Evolutionary conservation across 1,140 invertebrate genomes (phyloP).

Genomic region (Diabrotica undecimpunctata): DNA sequence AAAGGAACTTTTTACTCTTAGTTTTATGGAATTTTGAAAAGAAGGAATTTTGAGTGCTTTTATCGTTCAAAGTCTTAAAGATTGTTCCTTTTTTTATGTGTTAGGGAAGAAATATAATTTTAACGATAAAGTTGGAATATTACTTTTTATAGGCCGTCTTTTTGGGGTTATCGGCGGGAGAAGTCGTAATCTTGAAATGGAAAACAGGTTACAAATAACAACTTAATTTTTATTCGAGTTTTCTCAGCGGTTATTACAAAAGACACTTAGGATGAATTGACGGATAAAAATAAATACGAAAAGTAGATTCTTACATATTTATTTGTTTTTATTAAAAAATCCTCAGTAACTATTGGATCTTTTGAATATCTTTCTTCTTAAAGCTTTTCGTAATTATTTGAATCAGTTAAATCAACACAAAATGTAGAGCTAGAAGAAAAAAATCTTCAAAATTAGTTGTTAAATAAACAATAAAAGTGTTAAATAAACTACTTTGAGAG

Average conservation of each 20-base stretch:
- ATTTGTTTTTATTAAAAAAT: too few species aligned
- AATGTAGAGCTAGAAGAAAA: too few species aligned
- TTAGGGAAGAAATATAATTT: slow-evolving; percentile 1
- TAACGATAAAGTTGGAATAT: background rate
- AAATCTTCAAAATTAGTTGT: too few species aligned
- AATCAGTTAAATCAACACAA: too few species aligned
- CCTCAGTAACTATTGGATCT: too few species aligned
- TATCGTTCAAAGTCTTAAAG: background rate
- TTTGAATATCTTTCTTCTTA: too few species aligned
- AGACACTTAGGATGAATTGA: background rate
- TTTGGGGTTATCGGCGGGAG: background rate
- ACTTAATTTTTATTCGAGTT: background rate
- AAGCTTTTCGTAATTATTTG: too few species aligned
- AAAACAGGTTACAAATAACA: background rate
- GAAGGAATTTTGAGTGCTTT: slow-evolving; percentile 2
- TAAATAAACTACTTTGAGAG: too few species aligned
- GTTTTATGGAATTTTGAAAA: slow-evolving; percentile 1
- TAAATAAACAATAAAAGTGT: too few species aligned
- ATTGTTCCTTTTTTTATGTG: slow-evolving; percentile 1
- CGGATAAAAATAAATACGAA: too few species aligned
- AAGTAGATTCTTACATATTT: too few species aligned
- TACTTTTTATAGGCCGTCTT: background rate
- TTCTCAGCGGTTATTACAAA: background rate
- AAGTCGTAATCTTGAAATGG: background rate
- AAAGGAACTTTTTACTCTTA: slow-evolving; percentile 3